These are phyloP conservation scores for Xenopus laevis DNA, from an alignment of 2,113 vertebrate species.

Conservation along the genomic window DNA sequence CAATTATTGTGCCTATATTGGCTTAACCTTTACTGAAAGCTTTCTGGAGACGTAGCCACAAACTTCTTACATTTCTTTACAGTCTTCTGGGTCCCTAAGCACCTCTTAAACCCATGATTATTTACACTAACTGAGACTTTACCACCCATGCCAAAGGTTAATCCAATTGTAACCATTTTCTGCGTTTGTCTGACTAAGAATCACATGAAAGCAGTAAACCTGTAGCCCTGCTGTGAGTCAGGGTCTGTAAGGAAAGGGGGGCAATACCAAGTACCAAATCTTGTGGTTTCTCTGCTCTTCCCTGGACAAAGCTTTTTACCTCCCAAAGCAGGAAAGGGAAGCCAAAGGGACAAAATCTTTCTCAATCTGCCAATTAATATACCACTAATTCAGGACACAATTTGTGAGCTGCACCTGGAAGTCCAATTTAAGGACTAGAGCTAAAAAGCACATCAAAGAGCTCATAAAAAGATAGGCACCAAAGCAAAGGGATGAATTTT, in stretches of 20 bases:
- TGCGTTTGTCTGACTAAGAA: conserved; percentile 18
- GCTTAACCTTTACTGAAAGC: no score
- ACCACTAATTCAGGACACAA: background rate
- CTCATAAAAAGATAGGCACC: conserved; percentile 17
- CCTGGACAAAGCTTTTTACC: conserved; percentile 3
- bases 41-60: background rate
- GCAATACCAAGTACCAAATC: background rate
- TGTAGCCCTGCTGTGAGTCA: conserved; percentile 18
- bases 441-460: conserved; percentile 16
- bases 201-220: conserved; percentile 27
- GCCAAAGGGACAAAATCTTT: conserved; percentile 20
- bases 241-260: conserved; percentile 11
- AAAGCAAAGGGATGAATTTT: conserved; percentile 8
- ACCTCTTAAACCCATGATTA: conserved; percentile 3
- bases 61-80: background rate
- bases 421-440: background rate
- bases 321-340: conserved; percentile 26
- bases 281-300: conserved; percentile 19
- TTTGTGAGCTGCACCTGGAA: conserved; percentile 12
- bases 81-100: background rate
- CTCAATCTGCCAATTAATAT: conserved; percentile 14
- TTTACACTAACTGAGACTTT: conserved; percentile 8
- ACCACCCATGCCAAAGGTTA: conserved; percentile 31
- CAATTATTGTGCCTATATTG: no score
- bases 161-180: conserved; percentile 3